Evolutionary conservation across 1,140 invertebrate genomes (phyloP), one percentile per base, ranked within the genome.

Genomic region (Drosophila insularis): DNA sequence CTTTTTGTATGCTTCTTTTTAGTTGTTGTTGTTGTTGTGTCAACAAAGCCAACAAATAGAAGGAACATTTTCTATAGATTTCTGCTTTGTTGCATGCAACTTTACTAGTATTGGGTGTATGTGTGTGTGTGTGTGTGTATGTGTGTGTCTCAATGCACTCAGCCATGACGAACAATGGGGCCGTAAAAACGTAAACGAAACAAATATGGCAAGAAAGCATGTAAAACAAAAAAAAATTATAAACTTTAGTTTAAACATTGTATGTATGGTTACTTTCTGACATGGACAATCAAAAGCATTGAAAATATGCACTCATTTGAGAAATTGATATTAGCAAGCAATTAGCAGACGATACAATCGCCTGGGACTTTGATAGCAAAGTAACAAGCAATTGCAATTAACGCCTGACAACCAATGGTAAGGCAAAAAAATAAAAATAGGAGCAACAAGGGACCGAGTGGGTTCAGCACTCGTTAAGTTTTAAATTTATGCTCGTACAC

Each of bases 251-350:
- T 37, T 37, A 13, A 37, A 37, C 11, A 13, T 37, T 11, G 11
- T 37, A 35, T 35, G 10, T 10, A 35, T 11, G 10, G 32, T 35
- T 11, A 3, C 32, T 11, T 11, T 35, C 10, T 11, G 32, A 35
- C 32, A 35, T 54, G 50, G 13, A 8, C 23, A 54, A 54, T 23
- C 11, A 31, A 31, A 67, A 78, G 82, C 67, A 40, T 67, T 73
- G 61, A 78, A 85, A 80, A 21, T 50, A 50, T 50, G 66, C 71
- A 87, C 75, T 85, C 82, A 81, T 63, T 87, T 87, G 82, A 78
- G 78, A 81, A 87, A 86, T 71, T 55, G 64, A 72, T 87, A 86
- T 87, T 81, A 81, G 69, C 77, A 70, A 75, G 71, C 82, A 86
- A 86, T 86, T 86, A 87, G 81, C 56, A 71, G 31, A 14, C 59